Conservation (phyloP, 1,140 invertebrate genomes). For the Myzus persicae region DNA sequence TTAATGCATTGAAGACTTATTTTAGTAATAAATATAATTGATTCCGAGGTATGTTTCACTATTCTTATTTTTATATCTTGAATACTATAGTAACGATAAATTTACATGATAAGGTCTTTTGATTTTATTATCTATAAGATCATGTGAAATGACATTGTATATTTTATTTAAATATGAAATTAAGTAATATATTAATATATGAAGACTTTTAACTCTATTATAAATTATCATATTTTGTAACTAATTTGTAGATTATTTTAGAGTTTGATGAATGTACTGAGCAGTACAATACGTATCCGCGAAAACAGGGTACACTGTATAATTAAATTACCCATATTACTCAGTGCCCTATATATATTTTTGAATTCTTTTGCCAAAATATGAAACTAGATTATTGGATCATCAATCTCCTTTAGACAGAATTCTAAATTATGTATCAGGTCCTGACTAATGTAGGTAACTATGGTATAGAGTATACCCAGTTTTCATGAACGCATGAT, state of each 20-base stretch:
- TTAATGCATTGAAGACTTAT: neutral
- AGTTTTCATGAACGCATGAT: no score
- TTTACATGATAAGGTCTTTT: neutral
- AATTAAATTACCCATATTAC: no score
- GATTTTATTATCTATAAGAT: neutral
- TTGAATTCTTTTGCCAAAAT: no score
- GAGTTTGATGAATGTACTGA: neutral
- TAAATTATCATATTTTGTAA: neutral
- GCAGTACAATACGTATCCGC: no score
- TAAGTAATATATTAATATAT: neutral
- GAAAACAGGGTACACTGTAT: no score
- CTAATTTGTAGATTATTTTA: neutral
- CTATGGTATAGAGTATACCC: no score
- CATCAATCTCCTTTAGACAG: no score
- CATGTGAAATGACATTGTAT: neutral
- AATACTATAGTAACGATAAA: neutral
- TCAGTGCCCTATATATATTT: no score
- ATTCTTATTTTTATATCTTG: neutral
- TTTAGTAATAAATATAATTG: neutral
- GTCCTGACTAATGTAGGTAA: no score
- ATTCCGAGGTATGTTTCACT: slow-evolving; percentile 37
- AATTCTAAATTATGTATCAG: no score
- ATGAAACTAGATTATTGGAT: no score
- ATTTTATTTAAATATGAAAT: neutral
- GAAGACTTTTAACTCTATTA: neutral